These are phyloP conservation scores for Anoura caudifer DNA, from an alignment of 2,113 vertebrate genomes.

Conservation along the genomic window DNA sequence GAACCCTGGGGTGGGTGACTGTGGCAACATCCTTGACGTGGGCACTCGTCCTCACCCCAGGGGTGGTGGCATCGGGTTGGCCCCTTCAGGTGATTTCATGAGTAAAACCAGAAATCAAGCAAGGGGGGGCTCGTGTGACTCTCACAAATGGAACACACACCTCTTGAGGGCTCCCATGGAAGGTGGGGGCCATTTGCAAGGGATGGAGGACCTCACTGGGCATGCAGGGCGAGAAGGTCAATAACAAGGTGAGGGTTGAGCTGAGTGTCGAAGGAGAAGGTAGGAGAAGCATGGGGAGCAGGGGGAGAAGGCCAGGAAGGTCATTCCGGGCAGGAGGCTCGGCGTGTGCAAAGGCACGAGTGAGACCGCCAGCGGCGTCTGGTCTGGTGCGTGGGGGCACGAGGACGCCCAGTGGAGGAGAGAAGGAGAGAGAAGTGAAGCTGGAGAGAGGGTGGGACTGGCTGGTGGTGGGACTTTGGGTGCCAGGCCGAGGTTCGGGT, in stretches of 20 bases:
- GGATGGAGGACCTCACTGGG: not conserved
- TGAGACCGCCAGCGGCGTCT: not conserved
- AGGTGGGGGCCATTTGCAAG: not conserved
- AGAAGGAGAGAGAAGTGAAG: not conserved
- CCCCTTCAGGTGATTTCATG: not conserved
- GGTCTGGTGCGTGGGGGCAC: not conserved
- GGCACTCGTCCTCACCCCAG: not conserved
- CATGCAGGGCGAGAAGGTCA: not conserved
- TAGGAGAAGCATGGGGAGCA: no score
- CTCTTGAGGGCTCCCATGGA: not conserved
- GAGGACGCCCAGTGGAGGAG: no score
- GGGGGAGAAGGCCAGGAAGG: not conserved
- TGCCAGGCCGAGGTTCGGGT: not conserved
- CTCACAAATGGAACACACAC: not conserved
- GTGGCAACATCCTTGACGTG: no score
- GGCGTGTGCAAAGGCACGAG: not conserved
- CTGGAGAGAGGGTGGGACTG: not conserved
- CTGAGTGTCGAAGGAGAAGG: not conserved
- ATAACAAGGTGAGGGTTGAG: not conserved
- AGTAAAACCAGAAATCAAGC: not conserved
- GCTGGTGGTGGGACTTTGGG: not conserved
- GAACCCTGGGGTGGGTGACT: not conserved
- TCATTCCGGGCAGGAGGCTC: not conserved
- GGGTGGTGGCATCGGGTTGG: not conserved
- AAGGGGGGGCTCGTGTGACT: not conserved